Evolutionary conservation across 1,140 invertebrate genomes (phyloP).

Genomic region (Apis cerana): DNA sequence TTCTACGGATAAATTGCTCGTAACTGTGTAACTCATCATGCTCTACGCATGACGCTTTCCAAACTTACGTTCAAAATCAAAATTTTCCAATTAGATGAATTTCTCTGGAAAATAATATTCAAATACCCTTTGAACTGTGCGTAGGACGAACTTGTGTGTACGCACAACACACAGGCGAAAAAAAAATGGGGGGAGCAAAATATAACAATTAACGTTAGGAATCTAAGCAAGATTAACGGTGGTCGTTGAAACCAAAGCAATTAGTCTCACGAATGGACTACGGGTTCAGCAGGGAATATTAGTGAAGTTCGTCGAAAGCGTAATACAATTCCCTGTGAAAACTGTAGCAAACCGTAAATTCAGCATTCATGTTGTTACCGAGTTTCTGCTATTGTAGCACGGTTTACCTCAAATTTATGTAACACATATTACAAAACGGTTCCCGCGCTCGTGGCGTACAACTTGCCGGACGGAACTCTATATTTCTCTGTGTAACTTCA

Average conservation of each 20-base stretch:
- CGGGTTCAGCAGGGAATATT: slow-evolving; percentile 9
- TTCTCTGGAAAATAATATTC: no score
- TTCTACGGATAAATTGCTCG: no score
- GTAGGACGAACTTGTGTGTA: no score
- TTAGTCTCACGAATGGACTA: slow-evolving; percentile 19
- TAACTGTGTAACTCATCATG: no score
- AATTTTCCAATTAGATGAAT: no score
- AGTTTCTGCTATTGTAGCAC: slow-evolving; percentile 33
- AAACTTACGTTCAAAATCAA: no score
- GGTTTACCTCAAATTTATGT: slow-evolving; percentile 47
- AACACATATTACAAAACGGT: slow-evolving; percentile 36
- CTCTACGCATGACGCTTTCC: no score
- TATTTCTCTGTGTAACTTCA: not conserved
- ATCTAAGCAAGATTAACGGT: slow-evolving; percentile 3
- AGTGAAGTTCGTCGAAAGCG: slow-evolving; percentile 39
- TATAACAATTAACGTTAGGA: not conserved
- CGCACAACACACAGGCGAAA: no score
- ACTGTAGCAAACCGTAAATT: slow-evolving; percentile 40
- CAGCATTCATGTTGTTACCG: slow-evolving; percentile 31
- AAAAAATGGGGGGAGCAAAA: not conserved
- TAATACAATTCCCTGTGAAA: slow-evolving; percentile 34
- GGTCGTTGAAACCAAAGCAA: slow-evolving; percentile 15
- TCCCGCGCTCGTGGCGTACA: not conserved
- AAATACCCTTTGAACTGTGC: no score
- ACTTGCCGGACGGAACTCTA: not conserved